Conservation (phyloP, 2,113 vertebrate species). For the Polypterus senegalus region DNA sequence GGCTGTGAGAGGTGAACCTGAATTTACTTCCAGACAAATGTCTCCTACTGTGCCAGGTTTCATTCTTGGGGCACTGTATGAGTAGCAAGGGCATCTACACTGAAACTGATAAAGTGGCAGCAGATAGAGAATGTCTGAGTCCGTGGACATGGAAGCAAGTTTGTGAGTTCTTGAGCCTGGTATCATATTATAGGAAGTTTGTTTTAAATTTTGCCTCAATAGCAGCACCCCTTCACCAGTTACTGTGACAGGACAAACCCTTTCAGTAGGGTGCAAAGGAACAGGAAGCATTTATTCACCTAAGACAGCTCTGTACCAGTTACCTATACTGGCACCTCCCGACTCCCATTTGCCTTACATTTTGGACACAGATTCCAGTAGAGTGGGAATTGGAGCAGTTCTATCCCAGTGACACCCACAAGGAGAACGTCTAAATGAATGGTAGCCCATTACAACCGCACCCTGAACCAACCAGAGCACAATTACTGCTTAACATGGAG, state of each 20-base stretch:
- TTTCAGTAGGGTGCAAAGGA: neutral
- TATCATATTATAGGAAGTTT: neutral
- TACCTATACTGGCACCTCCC: neutral
- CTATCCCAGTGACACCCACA: neutral
- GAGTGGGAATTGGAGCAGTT: neutral
- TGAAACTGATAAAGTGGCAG: neutral
- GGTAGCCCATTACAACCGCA: too few species aligned
- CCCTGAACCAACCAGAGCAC: too few species aligned
- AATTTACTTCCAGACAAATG: neutral
- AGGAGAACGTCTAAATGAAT: neutral
- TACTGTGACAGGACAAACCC: neutral
- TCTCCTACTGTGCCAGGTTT: neutral
- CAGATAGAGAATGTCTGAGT: neutral
- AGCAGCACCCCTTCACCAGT: neutral
- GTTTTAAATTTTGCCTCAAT: neutral
- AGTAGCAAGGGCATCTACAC: neutral
- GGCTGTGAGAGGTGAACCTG: neutral
- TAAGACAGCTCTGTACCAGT: neutral
- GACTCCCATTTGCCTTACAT: neutral
- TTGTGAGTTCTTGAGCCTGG: neutral
- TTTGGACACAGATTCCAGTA: neutral
- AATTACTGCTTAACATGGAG: too few species aligned
- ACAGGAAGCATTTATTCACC: too few species aligned
- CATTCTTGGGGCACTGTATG: neutral
- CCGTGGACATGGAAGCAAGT: neutral